Base-by-base conservation (phyloP, 2,888 invertebrate species). In the Digitonthophagus gazella region DNA sequence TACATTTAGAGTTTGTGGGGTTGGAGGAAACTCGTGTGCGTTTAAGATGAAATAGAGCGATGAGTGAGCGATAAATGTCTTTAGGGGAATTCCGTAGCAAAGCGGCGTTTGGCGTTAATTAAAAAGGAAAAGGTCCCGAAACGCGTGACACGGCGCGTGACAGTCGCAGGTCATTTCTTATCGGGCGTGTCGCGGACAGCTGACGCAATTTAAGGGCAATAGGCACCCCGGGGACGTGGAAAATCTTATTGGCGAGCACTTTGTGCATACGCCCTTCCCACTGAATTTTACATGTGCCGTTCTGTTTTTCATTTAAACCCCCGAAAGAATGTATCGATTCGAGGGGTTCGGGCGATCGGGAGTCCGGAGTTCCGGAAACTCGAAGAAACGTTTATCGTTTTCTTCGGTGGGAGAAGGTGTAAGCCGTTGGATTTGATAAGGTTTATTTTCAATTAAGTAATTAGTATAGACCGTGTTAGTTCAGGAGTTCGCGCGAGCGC, bases 391-490 rank as follows among this genome's bases (percentile, higher is more conserved):
- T 44, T 44, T 44, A 6, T 6, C 28, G 28, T 44, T n/a, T n/a
- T n/a, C n/a, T n/a, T n/a, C n/a, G n/a, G n/a, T n/a, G n/a, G 28
- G 11, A 44, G 28, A 44, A 61, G 18, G 61, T 20, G 18, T 19
- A 19, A 61, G 20, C 20, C 61, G 19, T 2, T 15, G 18, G 67
- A 72, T 69, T 68, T 71, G 68, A 69, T 70, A 70, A 67, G 67
- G 68, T 72, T 72, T 71, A 71, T 70, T 73, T 72, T 74, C 72
- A 74, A 74, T 74, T 74, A 71, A 72, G 71, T 72, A 71, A 74
- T 72, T 71, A 72, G 69, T 71, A 68, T 67, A 58, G 28, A 14
- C 67, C 28, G 44, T 74, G 68, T 71, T 72, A 63, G 71, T 69
- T 69, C 69, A 74, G 69, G 64, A 71, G 74, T 69, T 69, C 44